Conservation (phyloP, 2,113 vertebrate genomes). For the Connochaetes taurinus region DNA sequence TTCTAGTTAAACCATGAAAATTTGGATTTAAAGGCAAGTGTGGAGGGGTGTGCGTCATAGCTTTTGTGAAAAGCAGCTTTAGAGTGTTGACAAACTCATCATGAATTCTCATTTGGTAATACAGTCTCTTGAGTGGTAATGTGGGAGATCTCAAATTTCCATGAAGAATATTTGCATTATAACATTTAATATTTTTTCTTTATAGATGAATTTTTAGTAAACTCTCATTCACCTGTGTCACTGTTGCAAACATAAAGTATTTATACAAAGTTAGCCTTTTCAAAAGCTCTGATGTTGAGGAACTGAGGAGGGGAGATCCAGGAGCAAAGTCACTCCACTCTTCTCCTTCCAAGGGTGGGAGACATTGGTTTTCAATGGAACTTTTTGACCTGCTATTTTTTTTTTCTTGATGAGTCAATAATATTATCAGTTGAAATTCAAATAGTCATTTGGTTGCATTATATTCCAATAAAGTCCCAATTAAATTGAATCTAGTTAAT, state of each 20-base stretch:
- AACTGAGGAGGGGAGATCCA: neutral
- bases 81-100: conserved; percentile 55
- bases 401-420: neutral
- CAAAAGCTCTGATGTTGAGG: conserved; percentile 56
- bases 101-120: conserved; percentile 38
- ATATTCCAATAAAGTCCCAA: neutral
- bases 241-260: conserved; percentile 63
- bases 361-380: neutral
- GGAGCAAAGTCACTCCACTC: neutral
- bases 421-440: neutral
- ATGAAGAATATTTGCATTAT: conserved; percentile 37
- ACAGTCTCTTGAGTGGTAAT: conserved; percentile 22
- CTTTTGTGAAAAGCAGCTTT: conserved; percentile 34
- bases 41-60: neutral
- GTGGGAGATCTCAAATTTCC: conserved; percentile 61
- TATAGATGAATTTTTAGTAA: conserved; percentile 40
- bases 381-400: neutral
- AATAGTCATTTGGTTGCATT: neutral
- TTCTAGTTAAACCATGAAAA: neutral
- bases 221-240: conserved; percentile 50
- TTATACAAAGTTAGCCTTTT: conserved; percentile 50
- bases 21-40: neutral
- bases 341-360: neutral
- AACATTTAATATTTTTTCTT: conserved; percentile 60
- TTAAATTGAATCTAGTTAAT: neutral